These are phyloP conservation scores for Temnothorax curvispinosus DNA, from an alignment of 1,140 invertebrate genomes.

Conservation along the genomic window DNA sequence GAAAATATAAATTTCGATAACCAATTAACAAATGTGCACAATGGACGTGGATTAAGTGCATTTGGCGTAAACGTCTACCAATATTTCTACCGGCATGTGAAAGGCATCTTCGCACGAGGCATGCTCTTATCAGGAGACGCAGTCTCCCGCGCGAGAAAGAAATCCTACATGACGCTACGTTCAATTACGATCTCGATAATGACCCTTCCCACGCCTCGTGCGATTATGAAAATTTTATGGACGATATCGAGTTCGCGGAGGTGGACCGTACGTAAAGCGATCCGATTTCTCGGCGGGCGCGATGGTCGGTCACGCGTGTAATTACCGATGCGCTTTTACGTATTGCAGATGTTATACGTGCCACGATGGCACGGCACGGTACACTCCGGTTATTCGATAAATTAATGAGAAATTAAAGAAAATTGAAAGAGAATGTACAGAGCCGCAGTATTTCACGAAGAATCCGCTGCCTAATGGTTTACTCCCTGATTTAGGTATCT, in stretches of 20 bases:
- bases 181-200: too few species aligned
- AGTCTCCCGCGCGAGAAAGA: conserved; percentile 81
- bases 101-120: conserved; percentile 87
- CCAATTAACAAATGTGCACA: background rate
- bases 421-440: too few species aligned
- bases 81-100: conserved; percentile 85
- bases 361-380: background rate
- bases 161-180: too few species aligned
- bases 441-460: conserved; percentile 84
- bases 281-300: conserved; percentile 24
- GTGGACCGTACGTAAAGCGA: conserved; percentile 7
- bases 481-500: conserved; percentile 26
- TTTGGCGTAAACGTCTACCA: conserved; percentile 81
- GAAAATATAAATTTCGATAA: background rate
- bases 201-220: background rate
- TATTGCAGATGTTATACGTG: conserved; percentile 31
- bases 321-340: background rate
- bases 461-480: conserved; percentile 81
- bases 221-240: conserved; percentile 56
- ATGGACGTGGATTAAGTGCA: background rate
- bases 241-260: background rate
- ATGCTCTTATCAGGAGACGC: conserved; percentile 86
- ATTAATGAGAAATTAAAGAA: background rate
- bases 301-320: conserved; percentile 31
- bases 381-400: background rate